A percentile compares a stretch with the other conserved stretches of the same genome.
Conservation (phyloP, 1,140 invertebrate genomes). For the Dufourea novaeangliae region DNA sequence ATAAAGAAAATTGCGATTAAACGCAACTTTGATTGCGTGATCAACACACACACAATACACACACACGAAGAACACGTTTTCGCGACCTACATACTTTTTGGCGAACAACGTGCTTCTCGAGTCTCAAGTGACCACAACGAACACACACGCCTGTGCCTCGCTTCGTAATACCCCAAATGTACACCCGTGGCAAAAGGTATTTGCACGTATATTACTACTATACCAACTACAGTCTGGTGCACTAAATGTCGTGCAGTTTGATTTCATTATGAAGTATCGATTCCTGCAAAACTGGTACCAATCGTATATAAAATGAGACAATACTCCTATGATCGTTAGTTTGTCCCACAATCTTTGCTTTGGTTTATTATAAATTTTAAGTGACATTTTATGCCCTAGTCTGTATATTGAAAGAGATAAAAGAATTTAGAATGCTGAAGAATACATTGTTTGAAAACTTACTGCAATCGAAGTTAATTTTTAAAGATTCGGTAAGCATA, state of each 20-base stretch:
- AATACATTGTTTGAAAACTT: not conserved
- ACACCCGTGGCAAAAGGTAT: not conserved
- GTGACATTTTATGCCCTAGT: not conserved
- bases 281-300: too few relatives aligned
- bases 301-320: too few relatives aligned
- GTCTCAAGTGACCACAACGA: slow-evolving; percentile 63
- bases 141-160: slow-evolving; percentile 68
- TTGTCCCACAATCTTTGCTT: too few relatives aligned
- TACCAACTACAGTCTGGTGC: not conserved
- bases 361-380: too few relatives aligned
- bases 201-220: not conserved
- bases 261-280: not conserved
- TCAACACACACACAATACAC: not conserved
- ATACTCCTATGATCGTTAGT: too few relatives aligned
- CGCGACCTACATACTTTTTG: slow-evolving; percentile 33
- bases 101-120: slow-evolving; percentile 53
- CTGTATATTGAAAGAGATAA: not conserved
- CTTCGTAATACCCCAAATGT: slow-evolving; percentile 43
- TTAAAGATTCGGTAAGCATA: not conserved
- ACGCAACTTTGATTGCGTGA: slow-evolving; percentile 20
- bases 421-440: not conserved
- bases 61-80: slow-evolving; percentile 16
- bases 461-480: not conserved
- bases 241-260: not conserved
- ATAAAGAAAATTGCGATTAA: slow-evolving; percentile 11